A percentile compares a stretch with the other conserved stretches of the same genome.
Conservation (phyloP, 2,797 vertebrate genomes). For the Sylvilagus floridanus region DNA sequence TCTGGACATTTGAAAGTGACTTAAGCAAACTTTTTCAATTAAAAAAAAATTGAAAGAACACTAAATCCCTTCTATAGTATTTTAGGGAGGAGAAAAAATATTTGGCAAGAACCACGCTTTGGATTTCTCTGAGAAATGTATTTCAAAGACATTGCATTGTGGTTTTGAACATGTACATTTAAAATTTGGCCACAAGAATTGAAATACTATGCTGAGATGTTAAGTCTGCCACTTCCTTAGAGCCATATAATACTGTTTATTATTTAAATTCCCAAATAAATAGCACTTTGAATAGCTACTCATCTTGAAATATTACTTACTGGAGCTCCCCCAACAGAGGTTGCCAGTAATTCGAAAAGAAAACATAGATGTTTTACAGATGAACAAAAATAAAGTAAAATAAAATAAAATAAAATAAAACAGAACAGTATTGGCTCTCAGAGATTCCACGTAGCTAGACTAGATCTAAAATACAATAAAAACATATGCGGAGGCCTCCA, state of each 20-base stretch:
- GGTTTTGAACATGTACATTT: constrained; percentile 51
- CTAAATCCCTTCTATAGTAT: not conserved
- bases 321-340: constrained; percentile 65
- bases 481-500: constrained; percentile 75
- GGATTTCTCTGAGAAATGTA: not conserved
- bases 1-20: constrained; percentile 38
- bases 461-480: constrained; percentile 79
- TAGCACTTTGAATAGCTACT: constrained; percentile 59
- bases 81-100: not conserved
- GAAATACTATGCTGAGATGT: constrained; percentile 63
- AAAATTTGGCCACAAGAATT: constrained; percentile 66
- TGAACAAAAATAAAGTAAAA: constrained; percentile 54
- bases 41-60: not conserved
- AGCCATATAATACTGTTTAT: constrained; percentile 33
- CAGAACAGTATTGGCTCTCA: constrained; percentile 38
- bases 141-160: constrained; percentile 59
- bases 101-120: constrained; percentile 22
- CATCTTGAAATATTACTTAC: constrained; percentile 64
- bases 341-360: constrained; percentile 62
- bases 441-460: constrained; percentile 73
- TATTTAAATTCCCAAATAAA: constrained; percentile 66
- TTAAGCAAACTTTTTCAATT: constrained; percentile 12
- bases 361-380: constrained; percentile 62
- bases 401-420: constrained; percentile 40
- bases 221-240: constrained; percentile 28